These are phyloP conservation scores for Stichopus chloronotus DNA, from an alignment of 35 echinoderm and acorn worm genomes.

Conservation along the genomic window DNA sequence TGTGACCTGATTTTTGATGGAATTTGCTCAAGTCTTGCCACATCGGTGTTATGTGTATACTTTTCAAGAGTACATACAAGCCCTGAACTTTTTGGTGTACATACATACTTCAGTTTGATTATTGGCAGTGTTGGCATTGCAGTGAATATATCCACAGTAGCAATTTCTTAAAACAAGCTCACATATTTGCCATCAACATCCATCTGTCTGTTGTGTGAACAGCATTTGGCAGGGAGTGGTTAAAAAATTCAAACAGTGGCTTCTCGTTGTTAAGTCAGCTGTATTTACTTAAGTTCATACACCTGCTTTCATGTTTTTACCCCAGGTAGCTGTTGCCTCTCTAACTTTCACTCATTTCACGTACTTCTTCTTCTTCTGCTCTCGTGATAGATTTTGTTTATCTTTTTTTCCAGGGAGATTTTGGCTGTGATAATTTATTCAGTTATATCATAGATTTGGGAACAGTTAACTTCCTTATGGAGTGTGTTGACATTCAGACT, in stretches of 20 bases:
- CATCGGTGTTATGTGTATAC: too few relatives aligned
- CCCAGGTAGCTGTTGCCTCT: slow-evolving; percentile 30
- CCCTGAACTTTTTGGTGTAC: too few relatives aligned
- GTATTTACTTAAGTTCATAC: slow-evolving; percentile 12
- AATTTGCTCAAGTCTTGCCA: too few relatives aligned
- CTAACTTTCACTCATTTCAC: slow-evolving; percentile 32
- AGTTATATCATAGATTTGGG: not conserved
- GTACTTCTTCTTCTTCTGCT: slow-evolving; percentile 2
- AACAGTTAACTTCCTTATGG: not conserved
- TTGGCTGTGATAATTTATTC: not conserved
- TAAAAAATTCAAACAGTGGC: slow-evolving; percentile 22
- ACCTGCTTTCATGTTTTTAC: slow-evolving; percentile 40
- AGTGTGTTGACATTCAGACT: not conserved
- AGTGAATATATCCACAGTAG: too few relatives aligned
- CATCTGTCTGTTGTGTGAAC: not conserved
- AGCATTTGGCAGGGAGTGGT: slow-evolving; percentile 19
- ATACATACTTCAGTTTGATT: too few relatives aligned
- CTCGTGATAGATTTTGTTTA: slow-evolving; percentile 33
- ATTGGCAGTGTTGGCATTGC: too few relatives aligned
- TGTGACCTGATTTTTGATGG: too few relatives aligned
- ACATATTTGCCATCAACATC: too few relatives aligned
- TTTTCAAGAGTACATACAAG: too few relatives aligned
- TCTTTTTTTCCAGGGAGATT: not conserved
- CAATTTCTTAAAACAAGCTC: too few relatives aligned
- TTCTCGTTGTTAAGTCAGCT: slow-evolving; percentile 26